Evolutionary conservation across 1,140 invertebrate genomes (phyloP), one percentile per base, ranked within the genome.

Genomic region (Centruroides sculpturatus): DNA sequence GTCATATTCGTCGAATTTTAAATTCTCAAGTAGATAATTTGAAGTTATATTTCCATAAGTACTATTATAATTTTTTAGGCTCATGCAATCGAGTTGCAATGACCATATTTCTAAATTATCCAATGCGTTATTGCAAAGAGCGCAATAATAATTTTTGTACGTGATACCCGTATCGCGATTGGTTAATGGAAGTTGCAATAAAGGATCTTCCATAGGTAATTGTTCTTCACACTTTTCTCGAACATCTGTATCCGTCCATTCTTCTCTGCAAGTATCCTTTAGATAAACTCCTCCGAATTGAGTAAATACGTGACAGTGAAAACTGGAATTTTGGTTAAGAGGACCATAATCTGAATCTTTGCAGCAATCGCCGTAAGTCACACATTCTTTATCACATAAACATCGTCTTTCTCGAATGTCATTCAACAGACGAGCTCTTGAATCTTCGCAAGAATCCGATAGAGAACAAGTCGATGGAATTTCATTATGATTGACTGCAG

Each of bases 61-160:
- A 9, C 11, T 41, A 23, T 62, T 56, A 12, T 55, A 46, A n/a
- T 53, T 12, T 12, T 49, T 56, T 3, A 64, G 7, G 8, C 54
- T 54, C 7, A 59, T 59, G 36, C 59, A 64, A 34, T 59, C 58
- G n/a, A 64, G 6, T 5, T 47, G 47, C 13, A 60, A 53, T 4
- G 58, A 56, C 65, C 65, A 66, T 1, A 62, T 7, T 8, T 57
- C 54, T 12, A 60, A 41, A 34, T 62, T 55, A 23, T 23, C 23
- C 7, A 35, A 12, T 56, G 76, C 75, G 2, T 71, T 68, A 68
- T 82, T 77, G 65, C 81, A 83, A 5, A 75, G 58, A 0, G 80
- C 79, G 65, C 81, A 83, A 69, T 74, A 77, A 34, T 74, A 69
- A 65, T 82, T 83, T 55, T 73, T 73, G 68, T 79, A 83, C 0